Evolutionary conservation across 1,140 invertebrate species (phyloP), one percentile per base, ranked within the genome.

Genomic region (Nephila pilipes): DNA sequence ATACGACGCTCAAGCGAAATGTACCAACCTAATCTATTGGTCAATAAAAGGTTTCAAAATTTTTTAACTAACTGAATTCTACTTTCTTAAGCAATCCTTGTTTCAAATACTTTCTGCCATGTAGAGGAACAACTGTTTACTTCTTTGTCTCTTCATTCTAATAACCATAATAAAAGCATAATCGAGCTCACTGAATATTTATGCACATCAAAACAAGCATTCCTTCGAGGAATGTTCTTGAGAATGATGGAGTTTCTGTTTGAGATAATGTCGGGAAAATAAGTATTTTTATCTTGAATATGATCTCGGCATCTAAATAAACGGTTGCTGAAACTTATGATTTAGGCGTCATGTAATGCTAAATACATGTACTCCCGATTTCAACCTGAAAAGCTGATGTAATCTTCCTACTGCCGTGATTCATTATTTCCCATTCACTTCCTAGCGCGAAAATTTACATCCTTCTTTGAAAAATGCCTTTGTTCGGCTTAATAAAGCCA

Each of bases 381-480:
- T 29, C 65, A 18, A 3, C 5, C 65, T 75, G 1, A 75, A 29
- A 75, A 29, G 2, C 22, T 83, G 80, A 83, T 83, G 80, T 20
- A n/a, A 83, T 38, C 80, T 54, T 83, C 54, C 36, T 83, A 54
- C 22, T 46, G 80, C 38, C n/a, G 54, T 83, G 80, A 83, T 83
- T 83, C 80, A 83, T 83, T 55, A 83, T 83, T 83, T 55, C 80
- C 80, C 80, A 83, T 83, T 83, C 38, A 83, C 80, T 83, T 83
- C 80, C 80, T 83, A 55, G 38, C 80, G 38, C 80, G 20, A 83
- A 83, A 83, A 83, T 83, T 83, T 25, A 83, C 80, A 83, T 83
- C 80, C 80, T 83, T 20, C 80, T 54, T 12, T 25, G 38, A 55
- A 16, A 55, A 75, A 75, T 46, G 22, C 38, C 80, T 83, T 81